phyloP scores from a whole-genome alignment of 2,888 invertebrate species.

The Saturnia pavonia region DNA sequence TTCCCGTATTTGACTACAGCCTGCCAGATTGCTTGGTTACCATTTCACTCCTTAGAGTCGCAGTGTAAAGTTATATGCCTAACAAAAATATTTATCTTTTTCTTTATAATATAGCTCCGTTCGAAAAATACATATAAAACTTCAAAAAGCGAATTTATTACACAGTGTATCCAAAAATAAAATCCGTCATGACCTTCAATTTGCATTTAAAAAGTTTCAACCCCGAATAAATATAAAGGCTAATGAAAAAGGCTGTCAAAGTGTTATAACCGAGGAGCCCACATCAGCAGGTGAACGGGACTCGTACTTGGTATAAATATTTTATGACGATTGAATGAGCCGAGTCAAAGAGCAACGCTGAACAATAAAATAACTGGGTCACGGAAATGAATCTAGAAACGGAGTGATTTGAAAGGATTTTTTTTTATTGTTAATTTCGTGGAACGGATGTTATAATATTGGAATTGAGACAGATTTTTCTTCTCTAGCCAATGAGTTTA shows the following conservation, averaged over 20 bases:
- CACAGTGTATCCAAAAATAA: slow-evolving; percentile 22
- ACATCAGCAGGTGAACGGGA: background rate
- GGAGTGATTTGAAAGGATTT: slow-evolving; percentile 16
- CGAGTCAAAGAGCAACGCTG: slow-evolving; percentile 34
- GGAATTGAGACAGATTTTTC: background rate
- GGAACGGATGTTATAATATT: slow-evolving; percentile 2
- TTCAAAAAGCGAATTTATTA: slow-evolving; percentile 1
- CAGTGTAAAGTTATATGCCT: background rate
- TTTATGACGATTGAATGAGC: slow-evolving; percentile 36
- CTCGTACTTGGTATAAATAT: slow-evolving; percentile 29
- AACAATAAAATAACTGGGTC: slow-evolving; percentile 30
- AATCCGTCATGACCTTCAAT: slow-evolving; percentile 28
- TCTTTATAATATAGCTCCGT: background rate
- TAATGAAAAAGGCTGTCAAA: slow-evolving; percentile 29
- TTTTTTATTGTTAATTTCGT: slow-evolving; percentile 10
- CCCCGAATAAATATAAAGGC: slow-evolving; percentile 32
- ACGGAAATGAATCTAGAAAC: slow-evolving; percentile 18
- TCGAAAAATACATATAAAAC: background rate
- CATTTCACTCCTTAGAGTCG: no score
- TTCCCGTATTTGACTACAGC: no score
- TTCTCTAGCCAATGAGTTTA: background rate
- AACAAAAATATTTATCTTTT: no score
- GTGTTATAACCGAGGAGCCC: slow-evolving; percentile 5
- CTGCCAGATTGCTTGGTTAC: no score
- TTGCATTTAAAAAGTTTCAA: slow-evolving; percentile 36